A percentile compares a stretch with the other conserved stretches of the same genome.
Evolutionary conservation across 2,888 invertebrate species (phyloP).

Genomic region (Papilio elwesi): DNA sequence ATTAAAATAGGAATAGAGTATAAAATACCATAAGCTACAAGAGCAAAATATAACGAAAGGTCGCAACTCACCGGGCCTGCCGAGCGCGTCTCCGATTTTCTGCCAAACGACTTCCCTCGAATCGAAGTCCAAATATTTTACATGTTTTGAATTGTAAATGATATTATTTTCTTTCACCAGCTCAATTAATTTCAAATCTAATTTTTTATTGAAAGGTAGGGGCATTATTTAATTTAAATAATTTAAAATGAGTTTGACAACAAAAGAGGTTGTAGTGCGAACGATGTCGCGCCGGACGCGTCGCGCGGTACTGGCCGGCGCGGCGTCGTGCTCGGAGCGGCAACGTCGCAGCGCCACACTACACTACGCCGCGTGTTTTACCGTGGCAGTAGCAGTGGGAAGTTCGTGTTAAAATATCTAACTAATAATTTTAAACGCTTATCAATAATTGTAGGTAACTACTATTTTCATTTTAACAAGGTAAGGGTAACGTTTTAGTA

Average conservation of each 20-base stretch:
- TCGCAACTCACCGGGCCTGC: conserved; percentile 65
- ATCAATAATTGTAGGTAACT: background rate
- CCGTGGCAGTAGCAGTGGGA: conserved; percentile 3
- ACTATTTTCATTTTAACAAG: background rate
- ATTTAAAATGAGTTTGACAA: background rate
- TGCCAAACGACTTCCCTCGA: conserved; percentile 73
- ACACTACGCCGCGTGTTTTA: conserved; percentile 36
- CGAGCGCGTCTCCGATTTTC: conserved; percentile 69
- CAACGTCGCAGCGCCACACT: conserved; percentile 55
- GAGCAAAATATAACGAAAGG: conserved; percentile 14
- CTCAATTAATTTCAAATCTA: conserved; percentile 65
- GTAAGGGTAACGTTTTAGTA: background rate
- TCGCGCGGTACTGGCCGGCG: conserved; percentile 39
- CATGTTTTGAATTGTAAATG: conserved; percentile 66
- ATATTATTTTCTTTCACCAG: conserved; percentile 67
- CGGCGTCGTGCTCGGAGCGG: conserved; percentile 53
- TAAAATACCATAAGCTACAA: background rate
- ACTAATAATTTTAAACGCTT: background rate
- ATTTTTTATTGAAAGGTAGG: conserved; percentile 63
- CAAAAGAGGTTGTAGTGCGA: conserved; percentile 24
- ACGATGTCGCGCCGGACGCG: conserved; percentile 44
- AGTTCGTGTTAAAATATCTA: background rate
- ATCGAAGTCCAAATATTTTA: conserved; percentile 67
- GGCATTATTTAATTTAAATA: conserved; percentile 55
- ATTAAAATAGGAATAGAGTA: background rate